A percentile compares a stretch with the other conserved stretches of the same genome.
These are phyloP conservation scores for Gallinago stenura DNA, from an alignment of 2,797 vertebrate species.

Conservation along the genomic window DNA sequence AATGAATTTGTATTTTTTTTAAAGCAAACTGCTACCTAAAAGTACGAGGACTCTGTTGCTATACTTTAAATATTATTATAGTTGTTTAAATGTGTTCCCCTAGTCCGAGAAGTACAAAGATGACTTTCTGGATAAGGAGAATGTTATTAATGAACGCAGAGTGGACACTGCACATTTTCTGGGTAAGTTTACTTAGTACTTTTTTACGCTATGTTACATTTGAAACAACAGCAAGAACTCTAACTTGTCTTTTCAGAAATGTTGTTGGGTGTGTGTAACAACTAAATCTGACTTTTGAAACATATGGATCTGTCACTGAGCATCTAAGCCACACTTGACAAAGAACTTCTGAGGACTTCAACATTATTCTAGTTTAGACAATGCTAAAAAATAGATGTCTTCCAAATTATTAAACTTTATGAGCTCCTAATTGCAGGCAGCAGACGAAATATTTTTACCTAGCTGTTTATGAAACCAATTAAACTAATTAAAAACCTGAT, in stretches of 20 bases:
- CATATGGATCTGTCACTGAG: background rate
- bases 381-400: background rate
- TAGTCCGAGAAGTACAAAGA: background rate
- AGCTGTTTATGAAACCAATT: background rate
- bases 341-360: background rate
- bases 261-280: background rate
- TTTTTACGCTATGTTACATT: background rate
- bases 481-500: background rate
- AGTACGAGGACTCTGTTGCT: background rate
- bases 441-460: background rate
- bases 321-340: background rate
- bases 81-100: background rate
- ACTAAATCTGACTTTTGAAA: background rate
- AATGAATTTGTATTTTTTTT: background rate
- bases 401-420: background rate
- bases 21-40: conserved; percentile 1
- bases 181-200: background rate
- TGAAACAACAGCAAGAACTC: background rate
- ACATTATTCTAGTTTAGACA: background rate
- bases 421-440: background rate
- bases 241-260: background rate
- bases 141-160: background rate
- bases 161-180: background rate
- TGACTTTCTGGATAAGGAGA: background rate
- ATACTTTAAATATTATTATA: background rate